Evolutionary conservation across 2,888 invertebrate genomes (phyloP).

Genomic region (Nephrotoma flavescens): DNA sequence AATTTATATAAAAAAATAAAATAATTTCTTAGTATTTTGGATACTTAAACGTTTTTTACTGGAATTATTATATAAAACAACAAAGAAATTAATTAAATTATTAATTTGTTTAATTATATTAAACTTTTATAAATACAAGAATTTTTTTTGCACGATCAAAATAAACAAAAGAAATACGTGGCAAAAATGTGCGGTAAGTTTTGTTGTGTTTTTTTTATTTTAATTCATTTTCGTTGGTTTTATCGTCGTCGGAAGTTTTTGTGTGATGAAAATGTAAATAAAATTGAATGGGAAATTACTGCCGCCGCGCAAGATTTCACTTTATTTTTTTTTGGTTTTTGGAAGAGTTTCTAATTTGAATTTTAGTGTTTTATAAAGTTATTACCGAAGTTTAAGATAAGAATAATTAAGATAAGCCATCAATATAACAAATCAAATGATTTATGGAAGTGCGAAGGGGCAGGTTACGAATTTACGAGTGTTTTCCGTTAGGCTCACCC

Average conservation of each 20-base stretch:
- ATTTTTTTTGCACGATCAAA: not conserved
- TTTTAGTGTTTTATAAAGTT: not conserved
- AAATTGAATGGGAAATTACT: not conserved
- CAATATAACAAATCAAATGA: too few species aligned
- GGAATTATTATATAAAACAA: not conserved
- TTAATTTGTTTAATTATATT: not conserved
- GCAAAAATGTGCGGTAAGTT: constrained; percentile 5
- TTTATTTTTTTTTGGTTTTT: not conserved
- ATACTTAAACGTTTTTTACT: not conserved
- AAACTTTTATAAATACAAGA: not conserved
- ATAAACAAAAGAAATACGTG: not conserved
- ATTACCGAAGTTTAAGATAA: not conserved
- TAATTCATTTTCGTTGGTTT: not conserved
- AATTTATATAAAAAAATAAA: not conserved
- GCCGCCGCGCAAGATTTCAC: not conserved
- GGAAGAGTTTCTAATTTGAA: not conserved
- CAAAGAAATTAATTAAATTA: not conserved
- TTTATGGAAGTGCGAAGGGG: too few species aligned
- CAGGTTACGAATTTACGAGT: too few species aligned
- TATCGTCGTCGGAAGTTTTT: not conserved
- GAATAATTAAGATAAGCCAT: not conserved
- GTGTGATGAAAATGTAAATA: not conserved
- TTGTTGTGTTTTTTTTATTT: not conserved
- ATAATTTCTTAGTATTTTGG: not conserved
- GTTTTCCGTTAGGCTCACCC: too few species aligned